phyloP scores from a whole-genome alignment of 2,888 invertebrate genomes.

The Proisotoma minuta region DNA sequence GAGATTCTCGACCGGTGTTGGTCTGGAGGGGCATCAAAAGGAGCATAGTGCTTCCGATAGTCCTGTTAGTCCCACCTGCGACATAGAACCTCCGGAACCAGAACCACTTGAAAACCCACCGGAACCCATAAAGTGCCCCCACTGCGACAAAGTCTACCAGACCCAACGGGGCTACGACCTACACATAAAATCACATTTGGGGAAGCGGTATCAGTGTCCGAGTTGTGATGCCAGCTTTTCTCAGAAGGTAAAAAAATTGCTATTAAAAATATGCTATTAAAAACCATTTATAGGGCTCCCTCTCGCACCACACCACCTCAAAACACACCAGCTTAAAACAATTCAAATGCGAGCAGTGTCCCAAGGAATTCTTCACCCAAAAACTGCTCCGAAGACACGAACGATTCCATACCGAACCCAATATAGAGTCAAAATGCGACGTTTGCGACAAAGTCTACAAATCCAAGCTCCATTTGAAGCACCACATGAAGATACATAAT shows the following conservation, averaged over 20 bases:
- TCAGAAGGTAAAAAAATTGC: conserved; percentile 52
- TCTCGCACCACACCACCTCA: conserved; percentile 37
- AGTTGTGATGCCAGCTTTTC: conserved; percentile 58
- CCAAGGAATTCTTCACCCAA: conserved; percentile 53
- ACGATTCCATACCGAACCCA: conserved; percentile 29
- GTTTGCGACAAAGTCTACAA: conserved; percentile 34
- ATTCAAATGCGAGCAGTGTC: conserved; percentile 54
- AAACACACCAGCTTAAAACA: conserved; percentile 25
- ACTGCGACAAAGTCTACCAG: conserved; percentile 48
- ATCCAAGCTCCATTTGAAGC: conserved; percentile 13
- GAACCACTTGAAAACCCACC: too few relatives aligned
- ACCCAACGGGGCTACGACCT: conserved; percentile 53
- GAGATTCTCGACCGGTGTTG: conserved; percentile 26
- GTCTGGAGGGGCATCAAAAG: too few relatives aligned
- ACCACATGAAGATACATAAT: conserved; percentile 22
- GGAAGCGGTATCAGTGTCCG: conserved; percentile 54
- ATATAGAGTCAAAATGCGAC: conserved; percentile 30
- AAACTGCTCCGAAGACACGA: conserved; percentile 37
- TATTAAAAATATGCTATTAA: too few relatives aligned
- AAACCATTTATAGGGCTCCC: conserved; percentile 23
- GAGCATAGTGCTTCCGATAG: too few relatives aligned
- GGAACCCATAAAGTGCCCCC: conserved; percentile 25
- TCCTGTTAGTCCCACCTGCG: too few relatives aligned
- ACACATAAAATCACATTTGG: too few relatives aligned
- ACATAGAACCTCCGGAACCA: too few relatives aligned